Percentiles rank a stretch among this genome's conserved stretches.
phyloP scores from a whole-genome alignment of 2,113 vertebrate genomes.

The human region DNA sequence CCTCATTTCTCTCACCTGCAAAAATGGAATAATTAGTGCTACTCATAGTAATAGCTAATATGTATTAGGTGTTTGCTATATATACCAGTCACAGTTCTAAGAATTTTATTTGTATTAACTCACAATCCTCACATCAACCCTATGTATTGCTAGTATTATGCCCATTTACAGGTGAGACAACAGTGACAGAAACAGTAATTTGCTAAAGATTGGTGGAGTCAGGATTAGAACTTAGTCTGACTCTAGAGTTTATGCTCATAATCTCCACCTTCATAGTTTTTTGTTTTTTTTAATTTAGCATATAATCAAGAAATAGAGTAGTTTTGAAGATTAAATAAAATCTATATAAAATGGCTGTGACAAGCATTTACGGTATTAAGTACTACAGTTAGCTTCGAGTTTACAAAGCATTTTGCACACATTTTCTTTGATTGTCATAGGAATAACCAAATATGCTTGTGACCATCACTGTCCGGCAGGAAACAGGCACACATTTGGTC shows the following conservation, averaged over 20 bases:
- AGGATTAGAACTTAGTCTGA: background rate
- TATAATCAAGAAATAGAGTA: too few species aligned
- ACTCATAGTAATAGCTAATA: background rate
- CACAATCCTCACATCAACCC: background rate
- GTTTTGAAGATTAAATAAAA: constrained; percentile 2
- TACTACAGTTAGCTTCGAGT: background rate
- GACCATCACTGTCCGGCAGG: background rate
- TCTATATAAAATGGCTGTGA: background rate
- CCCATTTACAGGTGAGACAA: background rate
- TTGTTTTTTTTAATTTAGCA: background rate
- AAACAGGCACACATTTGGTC: background rate
- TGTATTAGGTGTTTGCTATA: background rate
- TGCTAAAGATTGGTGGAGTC: background rate
- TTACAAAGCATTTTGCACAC: background rate
- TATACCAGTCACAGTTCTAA: background rate
- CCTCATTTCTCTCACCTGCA: background rate
- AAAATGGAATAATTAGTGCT: background rate
- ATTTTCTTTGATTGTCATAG: background rate
- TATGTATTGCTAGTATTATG: background rate
- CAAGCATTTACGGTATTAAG: background rate
- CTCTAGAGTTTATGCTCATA: background rate
- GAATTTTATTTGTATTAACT: constrained; percentile 1
- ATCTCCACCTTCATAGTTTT: background rate
- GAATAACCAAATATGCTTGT: background rate
- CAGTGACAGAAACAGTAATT: background rate